phyloP scores from a whole-genome alignment of 2,888 invertebrate species.

The Sphinx pinastri region DNA sequence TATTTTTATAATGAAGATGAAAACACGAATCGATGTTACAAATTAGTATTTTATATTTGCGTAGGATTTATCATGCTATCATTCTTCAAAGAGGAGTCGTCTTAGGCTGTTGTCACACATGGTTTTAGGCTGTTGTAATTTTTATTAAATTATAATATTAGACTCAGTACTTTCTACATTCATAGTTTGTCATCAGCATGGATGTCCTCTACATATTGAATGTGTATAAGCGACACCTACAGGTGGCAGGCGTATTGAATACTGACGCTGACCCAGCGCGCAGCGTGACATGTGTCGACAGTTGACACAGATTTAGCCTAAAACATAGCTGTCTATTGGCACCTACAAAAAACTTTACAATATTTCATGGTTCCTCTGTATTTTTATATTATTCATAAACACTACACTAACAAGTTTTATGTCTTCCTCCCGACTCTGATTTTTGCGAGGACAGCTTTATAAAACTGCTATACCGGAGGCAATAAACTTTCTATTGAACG shows the following conservation, averaged over 20 bases:
- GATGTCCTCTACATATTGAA: conserved; percentile 41
- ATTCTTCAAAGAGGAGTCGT: not conserved
- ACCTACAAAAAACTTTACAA: not conserved
- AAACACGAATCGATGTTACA: not conserved
- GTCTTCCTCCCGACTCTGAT: conserved; percentile 57
- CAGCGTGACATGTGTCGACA: conserved; percentile 51
- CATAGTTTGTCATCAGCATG: not conserved
- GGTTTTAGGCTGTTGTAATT: not conserved
- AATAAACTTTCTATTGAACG: conserved; percentile 70
- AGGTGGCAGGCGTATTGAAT: conserved; percentile 47
- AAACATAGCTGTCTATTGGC: conserved; percentile 11
- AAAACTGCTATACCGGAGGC: conserved; percentile 61
- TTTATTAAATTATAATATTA: conserved; percentile 2
- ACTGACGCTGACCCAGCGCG: conserved; percentile 40
- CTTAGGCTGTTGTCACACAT: not conserved
- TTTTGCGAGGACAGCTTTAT: conserved; percentile 50
- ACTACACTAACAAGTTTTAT: conserved; percentile 44
- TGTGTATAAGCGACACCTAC: conserved; percentile 50
- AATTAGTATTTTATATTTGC: conserved; percentile 7
- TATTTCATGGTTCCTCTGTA: conserved; percentile 6
- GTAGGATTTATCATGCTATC: conserved; percentile 1
- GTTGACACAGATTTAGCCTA: conserved; percentile 37
- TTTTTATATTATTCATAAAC: conserved; percentile 37
- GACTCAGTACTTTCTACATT: not conserved
- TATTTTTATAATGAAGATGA: not conserved